Conservation (phyloP, 2,888 invertebrate species). For the Pelosia muscerda region DNA sequence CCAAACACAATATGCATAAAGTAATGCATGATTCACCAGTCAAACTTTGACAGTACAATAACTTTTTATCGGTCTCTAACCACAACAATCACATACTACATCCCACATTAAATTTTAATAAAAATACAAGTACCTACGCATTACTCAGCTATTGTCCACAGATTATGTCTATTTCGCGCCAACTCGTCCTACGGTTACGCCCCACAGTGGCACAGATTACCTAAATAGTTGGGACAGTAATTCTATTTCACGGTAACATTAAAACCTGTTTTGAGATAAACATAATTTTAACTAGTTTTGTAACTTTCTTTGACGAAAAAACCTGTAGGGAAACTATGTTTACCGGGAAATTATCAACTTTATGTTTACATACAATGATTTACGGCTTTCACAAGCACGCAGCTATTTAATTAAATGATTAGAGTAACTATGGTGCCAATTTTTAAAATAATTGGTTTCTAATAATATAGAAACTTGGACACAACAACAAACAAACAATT, state of each 20-base stretch:
- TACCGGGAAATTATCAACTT: not conserved
- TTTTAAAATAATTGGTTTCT: not conserved
- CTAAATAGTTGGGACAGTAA: no score
- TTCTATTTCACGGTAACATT: not conserved
- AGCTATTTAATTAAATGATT: not conserved
- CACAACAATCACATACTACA: constrained; percentile 24
- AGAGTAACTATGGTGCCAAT: not conserved
- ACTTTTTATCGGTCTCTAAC: constrained; percentile 17
- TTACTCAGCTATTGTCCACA: constrained; percentile 32
- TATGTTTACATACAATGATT: not conserved
- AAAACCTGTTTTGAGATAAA: not conserved
- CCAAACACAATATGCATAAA: not conserved
- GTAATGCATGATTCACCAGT: constrained; percentile 8
- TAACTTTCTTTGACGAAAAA: not conserved
- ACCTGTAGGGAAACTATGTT: not conserved
- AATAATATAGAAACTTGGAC: not conserved
- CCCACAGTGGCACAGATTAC: constrained; percentile 16
- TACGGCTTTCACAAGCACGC: not conserved
- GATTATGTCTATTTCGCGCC: constrained; percentile 42
- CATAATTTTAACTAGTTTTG: not conserved
- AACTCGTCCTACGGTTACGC: constrained; percentile 48
- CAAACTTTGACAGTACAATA: constrained; percentile 18
- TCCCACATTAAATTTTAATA: constrained; percentile 16
- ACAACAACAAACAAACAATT: no score
- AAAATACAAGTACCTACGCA: constrained; percentile 19